These are phyloP conservation scores for Harpalus rufipes DNA, from an alignment of 2,888 invertebrate species.

Conservation along the genomic window DNA sequence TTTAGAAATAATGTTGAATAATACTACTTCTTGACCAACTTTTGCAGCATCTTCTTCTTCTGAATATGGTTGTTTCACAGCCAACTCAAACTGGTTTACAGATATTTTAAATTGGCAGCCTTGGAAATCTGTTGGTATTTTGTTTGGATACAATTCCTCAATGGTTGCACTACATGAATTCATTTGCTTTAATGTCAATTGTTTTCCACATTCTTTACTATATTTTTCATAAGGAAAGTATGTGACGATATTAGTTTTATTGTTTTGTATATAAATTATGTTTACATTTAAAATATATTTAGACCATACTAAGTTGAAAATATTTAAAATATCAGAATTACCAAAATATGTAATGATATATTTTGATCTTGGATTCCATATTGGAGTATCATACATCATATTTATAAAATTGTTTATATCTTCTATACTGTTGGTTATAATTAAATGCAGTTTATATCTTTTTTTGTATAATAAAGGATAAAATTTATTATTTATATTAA, in stretches of 20 bases:
- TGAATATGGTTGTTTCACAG: slow-evolving; percentile 10
- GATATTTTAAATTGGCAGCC: slow-evolving; percentile 5
- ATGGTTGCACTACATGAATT: not conserved
- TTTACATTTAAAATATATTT: slow-evolving; percentile 50
- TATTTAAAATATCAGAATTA: not conserved
- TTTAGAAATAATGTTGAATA: slow-evolving; percentile 23
- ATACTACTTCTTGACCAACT: slow-evolving; percentile 26
- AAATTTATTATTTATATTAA: slow-evolving; percentile 15
- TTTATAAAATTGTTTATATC: slow-evolving; percentile 9
- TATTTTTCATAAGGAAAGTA: slow-evolving; percentile 29
- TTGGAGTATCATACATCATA: not conserved
- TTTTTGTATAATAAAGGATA: slow-evolving; percentile 7
- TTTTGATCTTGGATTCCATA: slow-evolving; percentile 29
- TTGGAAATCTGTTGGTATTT: slow-evolving; percentile 19
- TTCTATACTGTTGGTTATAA: not conserved
- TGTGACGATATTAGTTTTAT: slow-evolving; percentile 11
- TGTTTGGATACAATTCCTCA: slow-evolving; percentile 24
- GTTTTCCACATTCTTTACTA: slow-evolving; percentile 13
- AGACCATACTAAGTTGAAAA: not conserved
- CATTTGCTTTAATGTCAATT: not conserved
- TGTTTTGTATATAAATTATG: slow-evolving; percentile 17
- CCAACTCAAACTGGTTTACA: not conserved
- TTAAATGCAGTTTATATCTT: slow-evolving; percentile 24
- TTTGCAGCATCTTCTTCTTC: slow-evolving; percentile 11
- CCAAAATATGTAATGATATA: slow-evolving; percentile 21